These are phyloP conservation scores for Chaetops frenatus DNA, from an alignment of 2,113 vertebrate species.

Conservation along the genomic window DNA sequence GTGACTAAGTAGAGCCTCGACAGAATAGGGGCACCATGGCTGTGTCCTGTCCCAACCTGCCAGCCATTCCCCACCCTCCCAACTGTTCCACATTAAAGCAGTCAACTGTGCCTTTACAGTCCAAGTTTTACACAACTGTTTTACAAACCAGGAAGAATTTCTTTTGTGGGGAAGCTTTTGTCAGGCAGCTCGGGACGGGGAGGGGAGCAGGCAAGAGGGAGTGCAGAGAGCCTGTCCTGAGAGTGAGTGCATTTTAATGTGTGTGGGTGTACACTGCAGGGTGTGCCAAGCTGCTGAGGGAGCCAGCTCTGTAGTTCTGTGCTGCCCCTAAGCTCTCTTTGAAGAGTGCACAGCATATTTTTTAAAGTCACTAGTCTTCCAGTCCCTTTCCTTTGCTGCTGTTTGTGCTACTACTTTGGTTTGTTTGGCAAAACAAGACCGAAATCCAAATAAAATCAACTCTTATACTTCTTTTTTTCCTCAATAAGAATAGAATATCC, in stretches of 20 bases:
- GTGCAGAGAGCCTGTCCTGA: slow-evolving; percentile 17
- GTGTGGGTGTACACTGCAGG: slow-evolving; percentile 17
- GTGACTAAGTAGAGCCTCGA: slow-evolving; percentile 90
- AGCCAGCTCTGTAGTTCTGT: neutral
- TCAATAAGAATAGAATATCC: neutral
- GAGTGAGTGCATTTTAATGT: slow-evolving; percentile 67
- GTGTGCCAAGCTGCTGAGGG: neutral
- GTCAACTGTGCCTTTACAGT: slow-evolving; percentile 85
- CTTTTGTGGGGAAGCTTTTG: slow-evolving; percentile 78
- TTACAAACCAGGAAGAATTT: slow-evolving; percentile 89
- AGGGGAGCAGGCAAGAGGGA: neutral
- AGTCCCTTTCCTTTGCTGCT: neutral
- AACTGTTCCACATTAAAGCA: slow-evolving; percentile 96
- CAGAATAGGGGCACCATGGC: slow-evolving; percentile 83
- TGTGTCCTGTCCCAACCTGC: slow-evolving; percentile 85
- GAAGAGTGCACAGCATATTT: neutral
- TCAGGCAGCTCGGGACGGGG: slow-evolving; percentile 48
- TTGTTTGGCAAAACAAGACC: neutral
- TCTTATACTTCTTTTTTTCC: neutral
- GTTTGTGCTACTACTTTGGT: neutral
- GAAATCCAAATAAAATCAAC: neutral
- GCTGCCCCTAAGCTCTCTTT: neutral
- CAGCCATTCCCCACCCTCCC: slow-evolving; percentile 89
- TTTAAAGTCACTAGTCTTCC: neutral
- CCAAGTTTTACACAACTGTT: slow-evolving; percentile 97